These are phyloP conservation scores for Albula goreensis DNA, from an alignment of 2,113 vertebrate species.

Conservation along the genomic window DNA sequence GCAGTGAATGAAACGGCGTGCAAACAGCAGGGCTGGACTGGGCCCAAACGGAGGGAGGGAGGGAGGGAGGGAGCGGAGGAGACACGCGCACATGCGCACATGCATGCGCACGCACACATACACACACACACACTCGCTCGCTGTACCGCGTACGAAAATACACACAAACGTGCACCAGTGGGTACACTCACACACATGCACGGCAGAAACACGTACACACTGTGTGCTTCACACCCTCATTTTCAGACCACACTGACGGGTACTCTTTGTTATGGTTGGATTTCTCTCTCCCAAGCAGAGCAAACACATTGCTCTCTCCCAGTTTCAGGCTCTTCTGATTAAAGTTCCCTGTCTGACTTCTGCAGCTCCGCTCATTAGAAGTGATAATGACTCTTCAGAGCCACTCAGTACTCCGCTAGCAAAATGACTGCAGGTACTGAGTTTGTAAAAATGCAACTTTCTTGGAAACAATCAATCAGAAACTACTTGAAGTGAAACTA, in stretches of 20 bases:
- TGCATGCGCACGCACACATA: not conserved
- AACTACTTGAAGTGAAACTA: not conserved
- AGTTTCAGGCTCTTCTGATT: not conserved
- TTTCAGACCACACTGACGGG: not conserved
- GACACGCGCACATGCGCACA: not conserved
- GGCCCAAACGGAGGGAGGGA: not conserved
- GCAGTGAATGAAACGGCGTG: constrained; percentile 8
- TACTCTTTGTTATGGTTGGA: not conserved
- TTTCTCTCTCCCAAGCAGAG: not conserved
- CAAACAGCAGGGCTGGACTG: constrained; percentile 1
- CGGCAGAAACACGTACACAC: not conserved
- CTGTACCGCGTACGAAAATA: too few relatives aligned
- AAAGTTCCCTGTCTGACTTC: not conserved
- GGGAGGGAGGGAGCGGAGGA: not conserved
- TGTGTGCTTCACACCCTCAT: not conserved
- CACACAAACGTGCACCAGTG: not conserved
- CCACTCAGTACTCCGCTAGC: not conserved
- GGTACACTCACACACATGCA: not conserved
- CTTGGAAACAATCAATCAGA: not conserved
- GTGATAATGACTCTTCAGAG: not conserved
- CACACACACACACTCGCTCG: not conserved
- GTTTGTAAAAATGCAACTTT: not conserved
- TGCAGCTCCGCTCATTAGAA: not conserved
- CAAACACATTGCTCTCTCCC: not conserved
- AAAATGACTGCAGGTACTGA: not conserved